These are phyloP conservation scores for Peromyscus aztecus DNA, from an alignment of 2,797 vertebrate genomes.

Conservation along the genomic window DNA sequence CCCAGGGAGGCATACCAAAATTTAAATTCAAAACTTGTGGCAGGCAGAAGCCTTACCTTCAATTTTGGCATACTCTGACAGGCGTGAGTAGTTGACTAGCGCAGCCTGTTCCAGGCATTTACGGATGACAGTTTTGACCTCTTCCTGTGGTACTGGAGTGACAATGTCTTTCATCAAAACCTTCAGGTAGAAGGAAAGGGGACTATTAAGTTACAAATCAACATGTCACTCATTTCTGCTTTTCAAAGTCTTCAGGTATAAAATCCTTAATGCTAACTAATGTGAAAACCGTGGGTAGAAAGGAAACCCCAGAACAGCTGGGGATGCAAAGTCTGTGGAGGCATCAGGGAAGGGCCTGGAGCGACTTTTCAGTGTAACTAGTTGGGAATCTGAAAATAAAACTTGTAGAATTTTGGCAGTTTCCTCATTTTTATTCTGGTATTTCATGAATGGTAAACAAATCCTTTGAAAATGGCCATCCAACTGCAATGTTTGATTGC, in stretches of 20 bases:
- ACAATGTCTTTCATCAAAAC: slow-evolving; percentile 99
- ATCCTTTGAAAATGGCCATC: slow-evolving; percentile 46
- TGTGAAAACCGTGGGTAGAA: not conserved
- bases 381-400: slow-evolving; percentile 32
- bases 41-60: slow-evolving; percentile 93
- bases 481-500: slow-evolving; percentile 37
- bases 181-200: slow-evolving; percentile 88
- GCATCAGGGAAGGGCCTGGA: not conserved
- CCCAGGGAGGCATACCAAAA: slow-evolving; percentile 80
- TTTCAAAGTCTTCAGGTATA: slow-evolving; percentile 62
- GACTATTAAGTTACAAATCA: slow-evolving; percentile 79
- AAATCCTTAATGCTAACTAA: slow-evolving; percentile 23
- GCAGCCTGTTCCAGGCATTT: slow-evolving; percentile 99
- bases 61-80: slow-evolving; percentile 99
- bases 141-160: slow-evolving; percentile 96
- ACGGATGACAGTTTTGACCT: slow-evolving; percentile 97
- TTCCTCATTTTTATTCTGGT: slow-evolving; percentile 57
- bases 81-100: slow-evolving; percentile 97
- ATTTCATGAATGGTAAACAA: slow-evolving; percentile 50
- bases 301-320: not conserved
- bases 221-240: slow-evolving; percentile 54
- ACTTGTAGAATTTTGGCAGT: slow-evolving; percentile 48
- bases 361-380: not conserved
- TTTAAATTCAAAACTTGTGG: slow-evolving; percentile 81
- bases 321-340: not conserved